Conservation (phyloP, 2,888 invertebrate genomes). For the Beris morrisii region DNA sequence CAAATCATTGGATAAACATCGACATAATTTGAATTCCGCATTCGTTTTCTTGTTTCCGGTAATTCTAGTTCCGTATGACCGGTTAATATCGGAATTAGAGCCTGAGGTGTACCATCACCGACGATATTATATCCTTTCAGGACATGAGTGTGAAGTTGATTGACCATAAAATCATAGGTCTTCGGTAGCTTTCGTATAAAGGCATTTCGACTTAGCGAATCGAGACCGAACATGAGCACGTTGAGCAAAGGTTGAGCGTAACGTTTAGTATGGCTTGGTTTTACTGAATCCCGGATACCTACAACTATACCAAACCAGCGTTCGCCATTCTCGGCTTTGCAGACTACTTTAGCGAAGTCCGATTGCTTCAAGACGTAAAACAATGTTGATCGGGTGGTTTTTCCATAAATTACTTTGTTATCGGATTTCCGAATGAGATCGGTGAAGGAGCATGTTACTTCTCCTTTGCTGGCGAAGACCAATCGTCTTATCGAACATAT, state of each 20-base stretch:
- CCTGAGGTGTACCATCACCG: constrained; percentile 85
- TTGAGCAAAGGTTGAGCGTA: constrained; percentile 58
- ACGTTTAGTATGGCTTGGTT: constrained; percentile 53
- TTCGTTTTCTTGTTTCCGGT: constrained; percentile 78
- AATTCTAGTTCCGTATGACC: constrained; percentile 84
- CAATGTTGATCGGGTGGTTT: constrained; percentile 59
- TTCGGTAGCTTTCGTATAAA: constrained; percentile 78
- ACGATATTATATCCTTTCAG: constrained; percentile 82
- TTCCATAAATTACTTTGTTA: constrained; percentile 60
- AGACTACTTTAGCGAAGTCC: constrained; percentile 73
- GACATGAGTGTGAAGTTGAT: constrained; percentile 64
- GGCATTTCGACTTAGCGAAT: constrained; percentile 82
- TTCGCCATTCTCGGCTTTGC: constrained; percentile 56
- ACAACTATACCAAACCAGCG: constrained; percentile 70
- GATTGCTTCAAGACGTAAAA: constrained; percentile 66
- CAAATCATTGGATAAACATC: constrained; percentile 86
- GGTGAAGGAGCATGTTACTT: constrained; percentile 62
- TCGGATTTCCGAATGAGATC: constrained; percentile 74
- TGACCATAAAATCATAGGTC: constrained; percentile 68
- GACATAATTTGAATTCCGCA: constrained; percentile 65
- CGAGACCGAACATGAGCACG: constrained; percentile 84
- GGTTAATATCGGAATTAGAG: constrained; percentile 83
- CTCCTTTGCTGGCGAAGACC: constrained; percentile 46
- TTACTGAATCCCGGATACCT: constrained; percentile 59
- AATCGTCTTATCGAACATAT: constrained; percentile 53